Evolutionary conservation across 2,888 invertebrate genomes (phyloP), one percentile per base, ranked within the genome.

Genomic region (Mythimna pallens): DNA sequence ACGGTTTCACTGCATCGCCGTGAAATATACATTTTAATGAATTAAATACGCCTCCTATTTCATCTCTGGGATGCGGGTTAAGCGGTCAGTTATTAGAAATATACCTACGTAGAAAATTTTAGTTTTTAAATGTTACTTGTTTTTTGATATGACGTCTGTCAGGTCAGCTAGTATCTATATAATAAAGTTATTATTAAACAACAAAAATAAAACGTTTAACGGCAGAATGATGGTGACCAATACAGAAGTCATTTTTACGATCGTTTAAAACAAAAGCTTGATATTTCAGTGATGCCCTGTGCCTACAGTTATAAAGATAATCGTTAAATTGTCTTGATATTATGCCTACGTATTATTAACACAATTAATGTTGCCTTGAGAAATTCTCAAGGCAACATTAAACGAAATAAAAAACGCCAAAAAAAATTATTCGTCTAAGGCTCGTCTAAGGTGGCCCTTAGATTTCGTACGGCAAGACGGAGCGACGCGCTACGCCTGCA

Each of bases 291-390:
- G 22, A 58, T 80, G 83, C 82, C 81, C 86, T 78, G 74, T 65
- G 50, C 40, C 34, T 72, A 70, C 76, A 79, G 79, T 85, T 84
- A 83, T 76, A 84, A 88, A 89, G 86, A 89, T 74, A 85, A 82
- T 83, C 80, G 85, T 80, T 85, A 85, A 86, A 89, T 87, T 88
- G 86, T 87, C 75, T 81, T 81, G 59, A 82, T 88, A 89, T 87
- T 88, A 10, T 83, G 88, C 82, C 78, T 63, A 25, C 22, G 20
- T 84, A 88, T 87, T 88, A 81, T 80, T 75, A 9, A 30, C 50
- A 59, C 70, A 59, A 64, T 64, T 40, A 78, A 71, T 76, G 59
- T 59, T 34, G 30, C 1, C 20, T 20, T 8, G 17, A 30, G 1
- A 6, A 47, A 36, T 61, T 7, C n/a, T n/a, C n/a, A n/a, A n/a